These are phyloP conservation scores for Eumacrocentrus americanus DNA, from an alignment of 2,888 invertebrate species.

Conservation along the genomic window DNA sequence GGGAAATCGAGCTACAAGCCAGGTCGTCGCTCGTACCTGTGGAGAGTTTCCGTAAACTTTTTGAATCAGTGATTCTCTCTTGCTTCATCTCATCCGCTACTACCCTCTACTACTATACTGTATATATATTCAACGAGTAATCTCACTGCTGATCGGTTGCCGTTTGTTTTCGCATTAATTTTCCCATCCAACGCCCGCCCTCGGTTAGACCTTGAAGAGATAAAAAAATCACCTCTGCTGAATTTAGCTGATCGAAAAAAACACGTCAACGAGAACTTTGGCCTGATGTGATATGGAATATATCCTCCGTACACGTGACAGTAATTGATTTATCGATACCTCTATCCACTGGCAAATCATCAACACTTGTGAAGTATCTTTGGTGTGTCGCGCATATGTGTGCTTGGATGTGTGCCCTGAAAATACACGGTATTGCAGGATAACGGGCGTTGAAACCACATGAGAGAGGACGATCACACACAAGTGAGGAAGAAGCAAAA, in stretches of 20 bases:
- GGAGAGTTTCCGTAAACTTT: constrained; percentile 45
- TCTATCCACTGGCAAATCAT: constrained; percentile 15
- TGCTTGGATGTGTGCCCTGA: background rate
- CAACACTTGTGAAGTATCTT: constrained; percentile 8
- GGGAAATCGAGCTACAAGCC: constrained; percentile 26
- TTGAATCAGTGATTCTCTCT: constrained; percentile 40
- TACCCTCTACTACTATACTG: background rate
- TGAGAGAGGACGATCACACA: constrained; percentile 9
- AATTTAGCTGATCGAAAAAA: background rate
- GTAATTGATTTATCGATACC: constrained; percentile 39
- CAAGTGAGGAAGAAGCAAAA: constrained; percentile 32
- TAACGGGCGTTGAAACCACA: constrained; percentile 8
- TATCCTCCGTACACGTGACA: background rate
- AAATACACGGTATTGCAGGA: constrained; percentile 2
- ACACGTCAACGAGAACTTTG: background rate
- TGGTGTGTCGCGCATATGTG: background rate
- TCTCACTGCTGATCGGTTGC: constrained; percentile 38
- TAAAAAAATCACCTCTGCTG: background rate
- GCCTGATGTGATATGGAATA: background rate
- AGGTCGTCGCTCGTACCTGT: constrained; percentile 23
- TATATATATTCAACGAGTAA: constrained; percentile 30
- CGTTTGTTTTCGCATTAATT: constrained; percentile 40
- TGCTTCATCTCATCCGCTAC: constrained; percentile 18
- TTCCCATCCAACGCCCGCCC: constrained; percentile 7
- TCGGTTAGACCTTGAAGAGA: background rate